Conservation (phyloP, 2,113 vertebrate species). For the Eclectus roratus region DNA sequence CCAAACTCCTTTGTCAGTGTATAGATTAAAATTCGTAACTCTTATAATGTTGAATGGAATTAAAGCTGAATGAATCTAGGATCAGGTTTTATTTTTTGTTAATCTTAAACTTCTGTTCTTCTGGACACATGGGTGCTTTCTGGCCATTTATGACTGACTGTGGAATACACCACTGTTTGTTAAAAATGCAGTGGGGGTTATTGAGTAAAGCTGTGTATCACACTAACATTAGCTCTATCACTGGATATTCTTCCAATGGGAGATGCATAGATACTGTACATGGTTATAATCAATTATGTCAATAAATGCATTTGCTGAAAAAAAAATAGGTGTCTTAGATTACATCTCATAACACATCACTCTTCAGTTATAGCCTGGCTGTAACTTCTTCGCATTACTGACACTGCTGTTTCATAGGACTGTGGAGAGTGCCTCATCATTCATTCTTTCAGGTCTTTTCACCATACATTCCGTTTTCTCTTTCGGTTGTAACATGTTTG, state of each 20-base stretch:
- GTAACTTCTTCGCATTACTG: background rate
- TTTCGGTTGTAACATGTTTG: background rate
- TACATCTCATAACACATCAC: background rate
- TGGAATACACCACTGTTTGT: constrained; percentile 34
- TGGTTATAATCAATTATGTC: constrained; percentile 66
- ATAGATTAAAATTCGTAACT: background rate
- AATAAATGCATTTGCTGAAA: constrained; percentile 72
- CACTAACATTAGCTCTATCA: constrained; percentile 59
- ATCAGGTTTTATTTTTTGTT: background rate
- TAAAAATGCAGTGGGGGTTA: constrained; percentile 30
- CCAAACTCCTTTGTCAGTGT: background rate
- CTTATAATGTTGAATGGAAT: background rate
- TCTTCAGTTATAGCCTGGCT: background rate
- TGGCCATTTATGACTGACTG: background rate
- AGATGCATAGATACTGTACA: constrained; percentile 71
- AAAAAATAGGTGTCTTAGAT: background rate
- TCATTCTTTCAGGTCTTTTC: background rate
- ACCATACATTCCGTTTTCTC: background rate
- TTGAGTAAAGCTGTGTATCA: constrained; percentile 58
- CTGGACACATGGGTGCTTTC: background rate
- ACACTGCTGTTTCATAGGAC: background rate
- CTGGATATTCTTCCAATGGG: constrained; percentile 75
- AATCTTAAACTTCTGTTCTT: background rate
- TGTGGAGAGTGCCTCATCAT: background rate
- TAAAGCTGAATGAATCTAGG: background rate